A percentile compares a stretch with the other conserved stretches of the same genome.
Evolutionary conservation across 1,140 invertebrate genomes (phyloP).

Genomic region (Lucilia sericata): DNA sequence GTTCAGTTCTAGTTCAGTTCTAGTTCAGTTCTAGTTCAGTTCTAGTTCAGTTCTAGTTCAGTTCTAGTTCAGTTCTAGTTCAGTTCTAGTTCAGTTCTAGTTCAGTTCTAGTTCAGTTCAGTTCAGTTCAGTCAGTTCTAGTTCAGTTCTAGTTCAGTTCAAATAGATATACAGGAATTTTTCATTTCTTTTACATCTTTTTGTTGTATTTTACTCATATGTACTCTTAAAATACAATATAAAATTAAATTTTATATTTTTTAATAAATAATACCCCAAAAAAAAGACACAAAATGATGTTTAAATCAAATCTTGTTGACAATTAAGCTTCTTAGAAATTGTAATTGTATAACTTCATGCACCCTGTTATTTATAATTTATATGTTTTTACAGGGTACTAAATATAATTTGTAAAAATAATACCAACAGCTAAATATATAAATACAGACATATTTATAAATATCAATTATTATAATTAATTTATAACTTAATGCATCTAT

Average conservation of each 20-base stretch:
- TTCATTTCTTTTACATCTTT: not conserved
- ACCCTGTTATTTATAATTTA: not conserved
- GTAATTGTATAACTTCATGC: not conserved
- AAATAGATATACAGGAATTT: too few species aligned
- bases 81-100: too few species aligned
- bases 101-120: too few species aligned
- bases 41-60: too few species aligned
- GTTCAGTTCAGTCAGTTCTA: too few species aligned
- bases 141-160: too few species aligned
- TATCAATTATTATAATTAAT: not conserved
- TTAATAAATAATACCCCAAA: not conserved
- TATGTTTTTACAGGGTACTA: not conserved
- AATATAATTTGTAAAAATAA: constrained; percentile 15
- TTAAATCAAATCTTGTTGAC: not conserved
- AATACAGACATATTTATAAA: not conserved
- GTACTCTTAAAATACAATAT: not conserved
- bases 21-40: too few species aligned
- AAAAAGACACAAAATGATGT: not conserved
- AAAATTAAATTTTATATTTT: not conserved
- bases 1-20: too few species aligned
- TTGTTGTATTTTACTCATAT: not conserved
- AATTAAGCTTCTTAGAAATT: constrained; percentile 10
- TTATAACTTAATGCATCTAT: not conserved
- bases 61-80: too few species aligned
- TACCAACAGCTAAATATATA: not conserved